phyloP scores from a whole-genome alignment of 2,888 invertebrate species.

The Nemotelus nigrinus region DNA sequence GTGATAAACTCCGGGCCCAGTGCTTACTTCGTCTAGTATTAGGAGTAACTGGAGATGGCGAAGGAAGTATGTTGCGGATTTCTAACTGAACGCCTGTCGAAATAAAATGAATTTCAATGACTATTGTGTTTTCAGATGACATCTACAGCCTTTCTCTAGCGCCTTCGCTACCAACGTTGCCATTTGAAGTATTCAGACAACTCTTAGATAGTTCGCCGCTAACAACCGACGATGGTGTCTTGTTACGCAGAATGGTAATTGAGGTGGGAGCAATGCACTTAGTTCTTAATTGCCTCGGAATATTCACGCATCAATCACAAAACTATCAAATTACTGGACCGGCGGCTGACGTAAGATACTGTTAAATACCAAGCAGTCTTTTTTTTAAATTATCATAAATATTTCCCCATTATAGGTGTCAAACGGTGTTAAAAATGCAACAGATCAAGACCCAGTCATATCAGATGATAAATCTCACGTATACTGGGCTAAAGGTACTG shows the following conservation, averaged over 20 bases:
- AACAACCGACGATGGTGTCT: constrained; percentile 78
- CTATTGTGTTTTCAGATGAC: constrained; percentile 66
- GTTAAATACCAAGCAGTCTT: background rate
- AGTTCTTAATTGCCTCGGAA: constrained; percentile 85
- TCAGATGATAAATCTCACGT: constrained; percentile 79
- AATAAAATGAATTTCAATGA: background rate
- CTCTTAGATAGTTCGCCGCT: constrained; percentile 81
- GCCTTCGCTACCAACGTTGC: constrained; percentile 71
- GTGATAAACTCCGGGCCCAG: constrained; percentile 85
- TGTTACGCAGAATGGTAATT: constrained; percentile 80
- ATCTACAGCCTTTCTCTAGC: constrained; percentile 77
- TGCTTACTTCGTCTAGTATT: constrained; percentile 86
- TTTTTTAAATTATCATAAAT: background rate
- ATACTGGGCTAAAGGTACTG: constrained; percentile 97
- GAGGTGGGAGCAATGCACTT: constrained; percentile 87
- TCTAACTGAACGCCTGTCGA: background rate
- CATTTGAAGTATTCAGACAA: constrained; percentile 69
- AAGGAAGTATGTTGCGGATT: constrained; percentile 74
- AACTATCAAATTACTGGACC: constrained; percentile 64
- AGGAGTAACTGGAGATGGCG: constrained; percentile 91
- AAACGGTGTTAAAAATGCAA: constrained; percentile 53
- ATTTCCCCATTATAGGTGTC: constrained; percentile 25
- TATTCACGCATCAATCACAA: constrained; percentile 85
- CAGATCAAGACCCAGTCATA: constrained; percentile 65
- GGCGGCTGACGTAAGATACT: constrained; percentile 55